These are phyloP conservation scores for Mystacornis crossleyi DNA, from an alignment of 2,113 vertebrate species.

Conservation along the genomic window DNA sequence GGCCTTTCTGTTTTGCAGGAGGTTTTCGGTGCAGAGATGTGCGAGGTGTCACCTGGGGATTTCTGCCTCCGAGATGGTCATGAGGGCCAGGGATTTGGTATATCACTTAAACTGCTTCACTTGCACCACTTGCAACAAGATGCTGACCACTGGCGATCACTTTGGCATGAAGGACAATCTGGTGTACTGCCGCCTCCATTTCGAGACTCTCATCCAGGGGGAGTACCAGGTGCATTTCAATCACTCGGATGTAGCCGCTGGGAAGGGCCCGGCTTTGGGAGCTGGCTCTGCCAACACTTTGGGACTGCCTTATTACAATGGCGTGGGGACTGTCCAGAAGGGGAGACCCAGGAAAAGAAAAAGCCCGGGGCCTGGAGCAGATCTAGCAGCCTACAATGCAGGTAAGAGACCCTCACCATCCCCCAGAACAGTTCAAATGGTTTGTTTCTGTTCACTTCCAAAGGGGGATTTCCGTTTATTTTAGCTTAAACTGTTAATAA, in stretches of 20 bases:
- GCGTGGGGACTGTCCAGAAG: conserved; percentile 96
- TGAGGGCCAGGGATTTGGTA: conserved; percentile 96
- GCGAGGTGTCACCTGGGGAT: conserved; percentile 97
- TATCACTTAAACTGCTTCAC: conserved; percentile 99
- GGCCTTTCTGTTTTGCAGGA: conserved; percentile 81
- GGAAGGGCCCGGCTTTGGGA: conserved; percentile 87
- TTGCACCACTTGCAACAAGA: conserved; percentile 97
- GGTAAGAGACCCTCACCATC: conserved; percentile 76
- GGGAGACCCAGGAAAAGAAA: conserved; percentile 96
- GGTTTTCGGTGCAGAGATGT: conserved; percentile 98
- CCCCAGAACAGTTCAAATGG: neutral
- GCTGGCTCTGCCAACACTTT: conserved; percentile 84
- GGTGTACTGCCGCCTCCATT: conserved; percentile 98
- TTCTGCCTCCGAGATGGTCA: conserved; percentile 99
- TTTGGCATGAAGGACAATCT: conserved; percentile 99
- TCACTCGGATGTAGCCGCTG: conserved; percentile 89
- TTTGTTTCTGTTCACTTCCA: conserved; percentile 59
- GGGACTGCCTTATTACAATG: conserved; percentile 98
- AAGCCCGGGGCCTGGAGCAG: conserved; percentile 92
- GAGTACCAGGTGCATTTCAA: conserved; percentile 95
- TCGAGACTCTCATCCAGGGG: conserved; percentile 97
- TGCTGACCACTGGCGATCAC: conserved; percentile 97
- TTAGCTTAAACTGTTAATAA: conserved; percentile 74
- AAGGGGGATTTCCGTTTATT: conserved; percentile 71
- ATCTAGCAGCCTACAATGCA: conserved; percentile 96